Conservation (phyloP, 2,797 vertebrate species). For the Numenius phaeopus region DNA sequence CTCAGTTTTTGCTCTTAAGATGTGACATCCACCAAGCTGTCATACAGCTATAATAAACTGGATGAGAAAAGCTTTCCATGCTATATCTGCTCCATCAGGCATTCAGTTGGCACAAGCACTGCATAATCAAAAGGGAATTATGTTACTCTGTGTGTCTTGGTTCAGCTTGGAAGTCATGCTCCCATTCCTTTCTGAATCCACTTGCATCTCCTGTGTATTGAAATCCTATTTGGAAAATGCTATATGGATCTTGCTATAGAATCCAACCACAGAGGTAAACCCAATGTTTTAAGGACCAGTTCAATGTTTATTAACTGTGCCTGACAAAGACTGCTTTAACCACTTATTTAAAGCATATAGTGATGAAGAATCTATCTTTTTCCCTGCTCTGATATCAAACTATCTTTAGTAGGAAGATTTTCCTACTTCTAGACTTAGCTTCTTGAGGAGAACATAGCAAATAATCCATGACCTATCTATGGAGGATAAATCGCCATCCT, state of each 20-base stretch:
- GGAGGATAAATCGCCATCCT: background rate
- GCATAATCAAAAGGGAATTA: background rate
- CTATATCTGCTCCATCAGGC: background rate
- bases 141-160: background rate
- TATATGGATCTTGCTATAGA: background rate
- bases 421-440: background rate
- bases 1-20: background rate
- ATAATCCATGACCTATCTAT: background rate
- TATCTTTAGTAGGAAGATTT: background rate
- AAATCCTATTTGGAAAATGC: background rate
- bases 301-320: background rate
- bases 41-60: background rate
- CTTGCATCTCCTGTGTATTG: background rate
- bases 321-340: background rate
- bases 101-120: background rate
- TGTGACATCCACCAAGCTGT: background rate
- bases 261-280: background rate
- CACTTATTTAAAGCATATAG: background rate
- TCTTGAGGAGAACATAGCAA: background rate
- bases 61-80: background rate
- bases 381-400: background rate
- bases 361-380: background rate
- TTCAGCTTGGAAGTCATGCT: background rate
- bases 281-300: background rate
- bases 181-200: background rate